A percentile compares a stretch with the other conserved stretches of the same genome.
These are phyloP conservation scores for Pteropus rufus DNA, from an alignment of 2,797 vertebrate species.

Conservation along the genomic window DNA sequence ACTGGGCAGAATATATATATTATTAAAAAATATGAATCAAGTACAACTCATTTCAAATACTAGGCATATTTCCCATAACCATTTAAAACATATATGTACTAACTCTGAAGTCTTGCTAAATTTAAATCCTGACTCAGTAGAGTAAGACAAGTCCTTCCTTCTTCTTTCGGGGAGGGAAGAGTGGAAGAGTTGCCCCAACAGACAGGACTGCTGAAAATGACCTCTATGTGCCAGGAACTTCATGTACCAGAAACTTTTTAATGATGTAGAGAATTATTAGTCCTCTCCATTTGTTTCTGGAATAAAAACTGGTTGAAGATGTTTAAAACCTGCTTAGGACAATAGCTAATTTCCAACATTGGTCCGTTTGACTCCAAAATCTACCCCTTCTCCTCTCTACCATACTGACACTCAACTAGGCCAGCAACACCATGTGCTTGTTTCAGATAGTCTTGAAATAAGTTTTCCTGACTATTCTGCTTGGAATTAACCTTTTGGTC, in stretches of 20 bases:
- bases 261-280: constrained; percentile 8
- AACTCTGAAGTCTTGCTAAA: constrained; percentile 35
- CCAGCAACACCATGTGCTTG: background rate
- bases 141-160: constrained; percentile 28
- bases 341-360: background rate
- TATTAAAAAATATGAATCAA: constrained; percentile 36
- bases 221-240: background rate
- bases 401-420: background rate
- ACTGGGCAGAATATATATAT: background rate
- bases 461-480: background rate
- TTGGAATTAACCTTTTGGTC: background rate
- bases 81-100: constrained; percentile 24
- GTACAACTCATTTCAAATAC: constrained; percentile 29
- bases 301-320: background rate
- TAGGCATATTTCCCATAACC: constrained; percentile 41
- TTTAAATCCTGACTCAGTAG: constrained; percentile 48
- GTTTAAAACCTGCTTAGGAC: background rate
- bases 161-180: background rate
- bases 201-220: background rate
- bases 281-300: background rate
- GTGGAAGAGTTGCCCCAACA: background rate
- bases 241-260: background rate
- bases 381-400: background rate
- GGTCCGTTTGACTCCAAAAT: background rate
- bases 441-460: background rate